Evolutionary conservation across 2,797 vertebrate species (phyloP), one percentile per base, ranked within the genome.

Genomic region (Uromys caudimaculatus): DNA sequence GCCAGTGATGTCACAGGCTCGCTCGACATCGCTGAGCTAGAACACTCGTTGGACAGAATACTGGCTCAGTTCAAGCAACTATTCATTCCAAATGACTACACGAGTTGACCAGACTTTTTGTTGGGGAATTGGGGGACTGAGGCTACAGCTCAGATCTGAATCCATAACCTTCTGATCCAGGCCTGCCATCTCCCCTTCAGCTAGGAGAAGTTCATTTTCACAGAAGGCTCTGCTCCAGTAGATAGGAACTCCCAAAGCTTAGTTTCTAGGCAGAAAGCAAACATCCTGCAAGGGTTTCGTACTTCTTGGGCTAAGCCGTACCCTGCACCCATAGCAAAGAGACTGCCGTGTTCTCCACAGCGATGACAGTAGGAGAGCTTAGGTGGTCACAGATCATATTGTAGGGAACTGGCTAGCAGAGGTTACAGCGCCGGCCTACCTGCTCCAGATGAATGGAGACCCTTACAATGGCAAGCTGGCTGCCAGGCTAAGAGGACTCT

Each of bases 31-130:
- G 0, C 50, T 84, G 84, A 32, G 35, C 24, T 50, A 41, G 16
- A 4, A 71, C 0, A 6, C 17, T 71, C 2, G 1, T 4, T 71
- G 0, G 17, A 38, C 38, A 47, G 16, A 8, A 71, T 0, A 8
- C 58, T 21, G 62, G 75, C 54, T 35, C 29, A 41, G 14, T 88
- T 64, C 64, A 50, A 69, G 71, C 47, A 73, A 27, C 47, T 64
- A 7, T 24, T 83, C 52, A 24, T n/a, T 11, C 27, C 35, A 11
- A 8, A 56, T n/a, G 75, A 86, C 89, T 62, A 58, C 0, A 0
- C 0, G 35, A 82, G 62, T 6, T 38, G 83, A 64, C 52, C 19
- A 1, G 38, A 58, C 19, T 91, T 77, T 93, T 52, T 41, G 35
- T 24, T 21, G 1, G 62, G 50, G 82, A 78, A 47, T 4, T 6